Evolutionary conservation across 2,113 vertebrate species (phyloP).

Genomic region (Protobothrops mucrosquamatus): DNA sequence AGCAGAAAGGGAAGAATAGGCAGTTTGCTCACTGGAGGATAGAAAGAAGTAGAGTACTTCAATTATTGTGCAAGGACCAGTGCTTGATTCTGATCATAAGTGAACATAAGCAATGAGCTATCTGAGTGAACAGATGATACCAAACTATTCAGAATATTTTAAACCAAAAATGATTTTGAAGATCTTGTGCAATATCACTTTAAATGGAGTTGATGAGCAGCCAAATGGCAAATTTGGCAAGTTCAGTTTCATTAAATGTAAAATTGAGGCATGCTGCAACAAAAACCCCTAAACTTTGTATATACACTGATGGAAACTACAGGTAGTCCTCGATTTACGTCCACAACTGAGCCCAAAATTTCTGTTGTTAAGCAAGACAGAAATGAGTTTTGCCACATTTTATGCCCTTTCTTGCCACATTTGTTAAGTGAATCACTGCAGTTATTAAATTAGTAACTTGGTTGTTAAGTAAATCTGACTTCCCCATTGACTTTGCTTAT

Average conservation of each 20-base stretch:
- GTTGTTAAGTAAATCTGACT: background rate
- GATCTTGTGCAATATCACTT: background rate
- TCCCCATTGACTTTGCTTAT: background rate
- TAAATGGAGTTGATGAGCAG: background rate
- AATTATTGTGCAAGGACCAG: background rate
- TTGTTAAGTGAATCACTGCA: background rate
- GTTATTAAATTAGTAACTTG: background rate
- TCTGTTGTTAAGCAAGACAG: background rate
- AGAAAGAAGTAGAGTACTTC: background rate
- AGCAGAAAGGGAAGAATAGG: background rate
- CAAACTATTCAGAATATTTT: background rate
- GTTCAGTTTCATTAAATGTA: too few relatives aligned
- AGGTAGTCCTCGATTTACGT: background rate
- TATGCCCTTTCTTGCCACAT: background rate
- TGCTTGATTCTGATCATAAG: background rate
- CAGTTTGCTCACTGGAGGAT: background rate
- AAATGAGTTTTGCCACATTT: background rate
- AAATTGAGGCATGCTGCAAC: background rate
- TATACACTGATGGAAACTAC: background rate
- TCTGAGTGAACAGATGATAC: background rate
- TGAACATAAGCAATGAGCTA: background rate
- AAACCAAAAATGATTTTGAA: background rate
- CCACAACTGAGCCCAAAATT: background rate
- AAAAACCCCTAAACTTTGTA: background rate
- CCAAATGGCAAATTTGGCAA: too few relatives aligned